Conservation (phyloP, 1,140 invertebrate species). For the Medauroidea extradentata region DNA sequence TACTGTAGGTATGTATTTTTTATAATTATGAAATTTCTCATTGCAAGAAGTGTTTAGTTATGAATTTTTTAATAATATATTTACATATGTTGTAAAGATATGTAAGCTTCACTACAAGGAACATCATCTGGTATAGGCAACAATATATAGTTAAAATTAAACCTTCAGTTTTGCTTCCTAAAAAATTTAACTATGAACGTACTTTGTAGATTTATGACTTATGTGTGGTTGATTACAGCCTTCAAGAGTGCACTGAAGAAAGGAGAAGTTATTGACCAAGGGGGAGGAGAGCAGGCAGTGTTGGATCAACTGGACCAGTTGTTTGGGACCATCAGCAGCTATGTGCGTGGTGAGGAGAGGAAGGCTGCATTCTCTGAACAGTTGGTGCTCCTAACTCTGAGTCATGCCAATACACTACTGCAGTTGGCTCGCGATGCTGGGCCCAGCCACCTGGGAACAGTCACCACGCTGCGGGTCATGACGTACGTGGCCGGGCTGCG, state of each 20-base stretch:
- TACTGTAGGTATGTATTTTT: too few relatives aligned
- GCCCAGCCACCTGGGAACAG: background rate
- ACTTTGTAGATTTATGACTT: too few relatives aligned
- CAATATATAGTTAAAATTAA: too few relatives aligned
- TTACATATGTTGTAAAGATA: too few relatives aligned
- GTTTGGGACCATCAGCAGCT: background rate
- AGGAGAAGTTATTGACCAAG: background rate
- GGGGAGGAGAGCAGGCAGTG: background rate
- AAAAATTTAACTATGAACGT: too few relatives aligned
- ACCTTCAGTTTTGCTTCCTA: too few relatives aligned
- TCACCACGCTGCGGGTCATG: background rate
- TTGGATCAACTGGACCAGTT: background rate
- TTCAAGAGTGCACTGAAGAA: background rate
- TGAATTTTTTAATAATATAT: too few relatives aligned
- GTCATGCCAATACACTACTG: slow-evolving; percentile 6
- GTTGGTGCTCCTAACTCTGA: background rate
- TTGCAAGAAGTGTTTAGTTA: too few relatives aligned
- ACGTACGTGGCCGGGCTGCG: slow-evolving; percentile 1
- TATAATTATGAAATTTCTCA: too few relatives aligned
- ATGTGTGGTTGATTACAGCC: background rate
- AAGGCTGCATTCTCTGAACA: slow-evolving; percentile 6
- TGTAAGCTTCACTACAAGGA: too few relatives aligned
- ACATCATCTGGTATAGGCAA: too few relatives aligned
- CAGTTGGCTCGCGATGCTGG: background rate
- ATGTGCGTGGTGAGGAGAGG: background rate